Evolutionary conservation across 92 coral and sea anemone genomes (phyloP).

Genomic region (Phenganax stokvisi): DNA sequence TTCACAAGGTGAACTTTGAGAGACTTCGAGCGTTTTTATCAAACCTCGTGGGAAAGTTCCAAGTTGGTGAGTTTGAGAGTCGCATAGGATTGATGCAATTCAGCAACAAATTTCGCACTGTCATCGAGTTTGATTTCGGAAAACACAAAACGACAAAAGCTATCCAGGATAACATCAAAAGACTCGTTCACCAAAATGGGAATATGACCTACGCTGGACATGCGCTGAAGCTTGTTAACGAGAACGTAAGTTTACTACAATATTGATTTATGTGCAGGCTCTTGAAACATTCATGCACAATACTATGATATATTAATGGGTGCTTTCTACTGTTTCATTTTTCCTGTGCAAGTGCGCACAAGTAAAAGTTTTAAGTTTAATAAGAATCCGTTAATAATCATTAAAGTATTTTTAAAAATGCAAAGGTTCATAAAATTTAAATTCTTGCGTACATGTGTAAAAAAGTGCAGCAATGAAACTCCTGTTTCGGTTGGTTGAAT

Average conservation of each 20-base stretch:
- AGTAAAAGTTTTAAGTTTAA: no score
- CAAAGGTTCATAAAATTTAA: no score
- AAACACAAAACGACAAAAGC: conserved; percentile 25
- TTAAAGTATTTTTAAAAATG: no score
- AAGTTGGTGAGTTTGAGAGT: conserved; percentile 28
- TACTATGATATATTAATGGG: no score
- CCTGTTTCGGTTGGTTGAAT: no score
- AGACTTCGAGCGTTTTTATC: conserved; percentile 23
- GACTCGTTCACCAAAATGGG: conserved; percentile 27
- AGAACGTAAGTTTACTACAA: conserved; percentile 6
- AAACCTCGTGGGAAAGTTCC: conserved; percentile 20
- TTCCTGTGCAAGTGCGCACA: no score
- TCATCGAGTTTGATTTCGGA: conserved; percentile 37
- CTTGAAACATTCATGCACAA: no score
- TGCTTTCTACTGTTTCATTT: no score
- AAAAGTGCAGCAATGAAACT: no score
- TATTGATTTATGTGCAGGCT: no score
- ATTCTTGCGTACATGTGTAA: no score
- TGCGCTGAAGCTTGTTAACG: conserved; percentile 16
- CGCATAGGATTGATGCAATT: conserved; percentile 40
- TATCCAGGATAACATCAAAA: conserved; percentile 21
- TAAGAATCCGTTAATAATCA: no score
- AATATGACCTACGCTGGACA: conserved; percentile 24
- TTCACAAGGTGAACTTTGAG: not conserved
- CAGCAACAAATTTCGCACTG: conserved; percentile 27